Evolutionary conservation across 2,797 vertebrate genomes (phyloP).

Genomic region (Pseudochromis fuscus): DNA sequence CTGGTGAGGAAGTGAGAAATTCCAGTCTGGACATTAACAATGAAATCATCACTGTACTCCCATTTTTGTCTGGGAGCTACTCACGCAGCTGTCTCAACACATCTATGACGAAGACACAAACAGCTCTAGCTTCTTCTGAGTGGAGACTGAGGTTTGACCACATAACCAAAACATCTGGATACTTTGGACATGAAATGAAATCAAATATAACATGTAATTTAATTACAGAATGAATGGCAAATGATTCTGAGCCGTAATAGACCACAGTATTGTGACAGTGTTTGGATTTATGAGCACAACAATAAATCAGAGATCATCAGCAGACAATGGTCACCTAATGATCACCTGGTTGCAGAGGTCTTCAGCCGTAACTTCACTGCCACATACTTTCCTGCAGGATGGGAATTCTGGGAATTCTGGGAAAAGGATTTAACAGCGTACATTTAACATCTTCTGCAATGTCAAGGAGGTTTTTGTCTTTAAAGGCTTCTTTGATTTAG

Average conservation of each 20-base stretch:
- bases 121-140: background rate
- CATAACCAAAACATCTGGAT: background rate
- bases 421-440: background rate
- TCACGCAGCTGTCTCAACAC: background rate
- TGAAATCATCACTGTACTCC: conserved; percentile 34
- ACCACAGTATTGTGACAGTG: no score
- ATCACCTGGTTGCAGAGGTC: conserved; percentile 20
- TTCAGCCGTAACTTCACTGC: conserved; percentile 16
- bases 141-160: background rate
- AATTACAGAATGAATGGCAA: background rate
- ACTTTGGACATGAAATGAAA: no score
- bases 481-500: no score
- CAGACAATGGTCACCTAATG: conserved; percentile 29
- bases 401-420: conserved; percentile 32
- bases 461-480: background rate
- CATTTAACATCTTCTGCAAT: background rate
- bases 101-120: conserved; percentile 12
- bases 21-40: conserved; percentile 23
- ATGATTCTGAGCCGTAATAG: no score
- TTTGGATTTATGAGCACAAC: conserved; percentile 27
- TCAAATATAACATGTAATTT: no score
- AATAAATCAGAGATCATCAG: conserved; percentile 26
- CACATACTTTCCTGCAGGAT: conserved; percentile 17
- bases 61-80: conserved; percentile 9
- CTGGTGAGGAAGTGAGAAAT: conserved; percentile 36